Conservation (phyloP, 2,888 invertebrate species). For the Diadegma fenestrale region DNA sequence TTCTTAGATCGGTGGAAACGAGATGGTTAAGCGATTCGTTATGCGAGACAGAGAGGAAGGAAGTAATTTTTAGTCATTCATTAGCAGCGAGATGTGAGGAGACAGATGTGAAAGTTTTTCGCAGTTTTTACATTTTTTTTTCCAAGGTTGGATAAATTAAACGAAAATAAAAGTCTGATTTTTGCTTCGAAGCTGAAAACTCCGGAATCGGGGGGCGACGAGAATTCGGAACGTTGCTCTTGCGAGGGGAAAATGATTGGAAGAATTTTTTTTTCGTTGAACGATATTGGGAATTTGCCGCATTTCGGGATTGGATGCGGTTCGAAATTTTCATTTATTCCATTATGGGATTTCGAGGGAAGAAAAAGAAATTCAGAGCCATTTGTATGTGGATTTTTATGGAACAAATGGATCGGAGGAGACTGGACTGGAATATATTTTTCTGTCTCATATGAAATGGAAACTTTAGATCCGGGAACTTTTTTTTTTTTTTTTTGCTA, state of each 20-base stretch:
- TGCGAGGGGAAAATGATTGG: not conserved
- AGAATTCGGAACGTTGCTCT: slow-evolving; percentile 35
- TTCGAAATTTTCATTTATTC: not conserved
- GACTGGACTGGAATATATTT: not conserved
- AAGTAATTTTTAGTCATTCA: slow-evolving; percentile 51
- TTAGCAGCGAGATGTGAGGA: slow-evolving; percentile 60
- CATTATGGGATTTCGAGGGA: not conserved
- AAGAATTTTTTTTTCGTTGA: not conserved
- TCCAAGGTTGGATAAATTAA: not conserved
- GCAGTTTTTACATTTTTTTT: slow-evolving; percentile 4
- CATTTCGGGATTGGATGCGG: too few species aligned
- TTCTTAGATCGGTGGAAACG: slow-evolving; percentile 33
- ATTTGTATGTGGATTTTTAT: not conserved
- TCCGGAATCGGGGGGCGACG: not conserved
- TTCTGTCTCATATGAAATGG: not conserved
- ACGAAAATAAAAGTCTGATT: slow-evolving; percentile 6
- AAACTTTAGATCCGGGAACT: not conserved
- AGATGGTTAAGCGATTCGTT: slow-evolving; percentile 55
- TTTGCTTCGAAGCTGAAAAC: not conserved
- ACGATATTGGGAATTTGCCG: not conserved
- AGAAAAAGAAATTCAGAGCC: not conserved
- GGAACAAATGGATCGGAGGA: not conserved
- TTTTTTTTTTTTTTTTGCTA: slow-evolving; percentile 18
- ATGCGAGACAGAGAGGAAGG: slow-evolving; percentile 54
- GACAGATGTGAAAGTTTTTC: slow-evolving; percentile 56